Conservation (phyloP, 2,888 invertebrate genomes). For the Troides helena region DNA sequence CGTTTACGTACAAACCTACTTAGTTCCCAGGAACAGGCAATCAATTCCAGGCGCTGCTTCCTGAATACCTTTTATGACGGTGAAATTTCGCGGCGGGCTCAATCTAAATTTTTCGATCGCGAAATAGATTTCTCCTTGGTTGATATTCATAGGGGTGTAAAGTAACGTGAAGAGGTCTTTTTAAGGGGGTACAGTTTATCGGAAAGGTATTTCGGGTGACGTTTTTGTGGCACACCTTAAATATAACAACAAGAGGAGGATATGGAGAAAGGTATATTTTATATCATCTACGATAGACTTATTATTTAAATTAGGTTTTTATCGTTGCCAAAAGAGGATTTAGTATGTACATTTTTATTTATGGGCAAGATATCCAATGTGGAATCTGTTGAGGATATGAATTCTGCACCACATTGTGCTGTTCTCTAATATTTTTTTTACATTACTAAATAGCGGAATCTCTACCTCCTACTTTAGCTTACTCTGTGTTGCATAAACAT, state of each 20-base stretch:
- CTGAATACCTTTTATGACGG: neutral
- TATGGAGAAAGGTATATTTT: neutral
- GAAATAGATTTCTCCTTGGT: constrained; percentile 2
- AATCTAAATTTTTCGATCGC: neutral
- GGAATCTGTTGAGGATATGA: no score
- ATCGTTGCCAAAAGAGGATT: no score
- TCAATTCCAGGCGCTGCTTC: neutral
- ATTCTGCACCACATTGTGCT: no score
- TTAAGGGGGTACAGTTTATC: neutral
- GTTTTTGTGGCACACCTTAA: neutral
- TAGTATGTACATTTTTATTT: no score
- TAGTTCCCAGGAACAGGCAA: neutral
- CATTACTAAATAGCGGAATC: no score
- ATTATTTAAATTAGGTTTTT: no score
- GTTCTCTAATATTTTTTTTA: no score
- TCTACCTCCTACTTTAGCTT: no score
- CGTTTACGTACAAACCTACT: neutral
- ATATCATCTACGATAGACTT: no score
- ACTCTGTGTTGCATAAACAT: no score
- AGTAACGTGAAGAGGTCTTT: neutral
- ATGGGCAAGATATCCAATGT: no score
- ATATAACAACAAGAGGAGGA: neutral
- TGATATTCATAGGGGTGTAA: constrained; percentile 4
- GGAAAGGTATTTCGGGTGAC: neutral
- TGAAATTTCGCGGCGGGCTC: neutral